Evolutionary conservation across 2,113 vertebrate genomes (phyloP).

Genomic region (Bujurquina vittata): DNA sequence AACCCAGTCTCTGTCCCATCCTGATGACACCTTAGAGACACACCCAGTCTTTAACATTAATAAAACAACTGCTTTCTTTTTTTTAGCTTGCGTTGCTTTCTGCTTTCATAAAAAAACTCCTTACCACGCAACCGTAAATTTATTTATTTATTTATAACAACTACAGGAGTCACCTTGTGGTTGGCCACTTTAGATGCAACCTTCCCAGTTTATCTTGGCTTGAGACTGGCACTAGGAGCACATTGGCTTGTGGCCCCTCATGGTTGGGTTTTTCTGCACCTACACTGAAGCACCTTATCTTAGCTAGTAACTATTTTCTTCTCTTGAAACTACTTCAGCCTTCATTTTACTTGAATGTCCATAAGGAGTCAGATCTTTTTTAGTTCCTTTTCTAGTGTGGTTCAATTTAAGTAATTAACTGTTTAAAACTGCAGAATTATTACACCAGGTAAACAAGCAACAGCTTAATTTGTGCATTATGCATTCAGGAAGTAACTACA

Average conservation of each 20-base stretch:
- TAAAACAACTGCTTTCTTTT: neutral
- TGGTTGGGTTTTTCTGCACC: too few relatives aligned
- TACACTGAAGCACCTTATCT: too few relatives aligned
- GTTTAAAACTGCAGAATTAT: neutral
- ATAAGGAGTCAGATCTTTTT: neutral
- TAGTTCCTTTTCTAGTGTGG: neutral
- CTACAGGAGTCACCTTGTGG: too few relatives aligned
- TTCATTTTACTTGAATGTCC: too few relatives aligned
- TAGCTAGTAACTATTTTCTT: too few relatives aligned
- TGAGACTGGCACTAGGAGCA: too few relatives aligned
- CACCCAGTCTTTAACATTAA: neutral
- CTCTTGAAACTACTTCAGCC: too few relatives aligned
- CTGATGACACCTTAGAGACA: neutral
- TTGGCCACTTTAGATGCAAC: too few relatives aligned
- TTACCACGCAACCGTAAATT: too few relatives aligned
- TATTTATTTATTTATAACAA: too few relatives aligned
- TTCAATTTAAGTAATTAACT: neutral
- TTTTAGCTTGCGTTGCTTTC: neutral
- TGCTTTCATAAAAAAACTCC: neutral
- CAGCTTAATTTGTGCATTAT: neutral
- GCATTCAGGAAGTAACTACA: neutral
- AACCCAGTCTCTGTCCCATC: neutral
- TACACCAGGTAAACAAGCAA: neutral
- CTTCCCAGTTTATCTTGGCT: too few relatives aligned
- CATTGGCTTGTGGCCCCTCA: too few relatives aligned